A percentile compares a stretch with the other conserved stretches of the same genome.
Evolutionary conservation across 2,888 invertebrate genomes (phyloP).

Genomic region (Siphlonurus alternatus): DNA sequence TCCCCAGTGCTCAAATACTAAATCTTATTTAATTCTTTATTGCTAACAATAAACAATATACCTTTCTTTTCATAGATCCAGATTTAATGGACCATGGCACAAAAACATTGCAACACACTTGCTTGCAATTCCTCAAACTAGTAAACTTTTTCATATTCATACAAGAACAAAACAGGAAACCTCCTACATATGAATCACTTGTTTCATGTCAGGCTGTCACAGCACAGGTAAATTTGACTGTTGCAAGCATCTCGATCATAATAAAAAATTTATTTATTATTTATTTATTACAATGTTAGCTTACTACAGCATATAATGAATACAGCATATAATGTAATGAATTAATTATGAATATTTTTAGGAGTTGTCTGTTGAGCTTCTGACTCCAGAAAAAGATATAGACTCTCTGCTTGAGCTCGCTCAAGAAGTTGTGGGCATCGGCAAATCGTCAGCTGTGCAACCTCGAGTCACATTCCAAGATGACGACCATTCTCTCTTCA

Average conservation of each 20-base stretch:
- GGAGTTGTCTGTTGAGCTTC: constrained; percentile 18
- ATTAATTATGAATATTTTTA: constrained; percentile 11
- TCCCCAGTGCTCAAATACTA: no score
- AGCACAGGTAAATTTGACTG: constrained; percentile 8
- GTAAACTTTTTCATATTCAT: constrained; percentile 15
- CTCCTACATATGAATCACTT: constrained; percentile 17
- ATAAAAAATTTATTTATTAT: background rate
- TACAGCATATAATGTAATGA: background rate
- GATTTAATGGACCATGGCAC: constrained; percentile 6
- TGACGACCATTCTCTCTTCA: constrained; percentile 28
- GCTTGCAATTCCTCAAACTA: constrained; percentile 14
- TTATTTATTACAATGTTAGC: no score
- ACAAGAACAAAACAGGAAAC: constrained; percentile 14
- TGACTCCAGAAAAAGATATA: constrained; percentile 26
- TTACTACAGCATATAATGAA: background rate
- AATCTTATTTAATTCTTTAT: no score
- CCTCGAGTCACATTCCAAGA: constrained; percentile 41
- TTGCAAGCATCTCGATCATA: background rate
- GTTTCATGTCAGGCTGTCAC: constrained; percentile 11
- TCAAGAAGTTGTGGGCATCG: constrained; percentile 14
- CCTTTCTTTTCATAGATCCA: no score
- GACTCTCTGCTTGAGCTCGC: constrained; percentile 24
- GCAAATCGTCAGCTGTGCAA: constrained; percentile 20
- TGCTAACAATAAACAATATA: no score
- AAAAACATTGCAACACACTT: constrained; percentile 10